Conservation (phyloP, 2,113 vertebrate species). For the Hyperopisus bebe region DNA sequence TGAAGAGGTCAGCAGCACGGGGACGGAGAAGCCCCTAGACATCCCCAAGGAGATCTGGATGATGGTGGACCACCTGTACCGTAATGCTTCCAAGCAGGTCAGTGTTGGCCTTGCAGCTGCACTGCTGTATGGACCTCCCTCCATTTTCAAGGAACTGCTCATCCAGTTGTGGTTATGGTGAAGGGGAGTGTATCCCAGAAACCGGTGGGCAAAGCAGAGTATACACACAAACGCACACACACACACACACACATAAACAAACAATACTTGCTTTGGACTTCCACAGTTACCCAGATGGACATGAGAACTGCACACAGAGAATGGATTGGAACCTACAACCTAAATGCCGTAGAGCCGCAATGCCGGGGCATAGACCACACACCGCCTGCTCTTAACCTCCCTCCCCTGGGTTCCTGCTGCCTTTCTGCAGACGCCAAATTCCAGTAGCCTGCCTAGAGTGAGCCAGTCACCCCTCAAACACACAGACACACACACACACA, state of each 20-base stretch:
- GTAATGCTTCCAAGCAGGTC: constrained; percentile 81
- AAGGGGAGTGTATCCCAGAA: background rate
- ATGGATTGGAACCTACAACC: background rate
- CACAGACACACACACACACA: background rate
- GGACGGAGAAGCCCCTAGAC: constrained; percentile 69
- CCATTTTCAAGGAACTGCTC: background rate
- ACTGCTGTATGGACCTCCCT: background rate
- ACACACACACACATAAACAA: background rate
- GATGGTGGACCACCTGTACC: constrained; percentile 89
- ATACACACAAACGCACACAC: background rate
- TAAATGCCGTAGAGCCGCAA: background rate
- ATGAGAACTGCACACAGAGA: background rate
- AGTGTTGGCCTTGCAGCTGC: background rate
- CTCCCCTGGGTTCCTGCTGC: background rate
- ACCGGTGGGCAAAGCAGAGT: background rate
- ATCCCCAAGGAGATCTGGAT: constrained; percentile 95
- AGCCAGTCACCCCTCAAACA: background rate
- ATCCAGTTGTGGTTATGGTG: background rate
- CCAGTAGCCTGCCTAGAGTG: background rate
- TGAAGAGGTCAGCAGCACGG: constrained; percentile 33
- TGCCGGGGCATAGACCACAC: background rate
- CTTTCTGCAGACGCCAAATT: background rate
- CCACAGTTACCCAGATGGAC: background rate
- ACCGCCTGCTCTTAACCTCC: background rate
- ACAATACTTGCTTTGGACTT: background rate